Percentiles rank a stretch among this genome's conserved stretches.
phyloP scores from a whole-genome alignment of 2,797 vertebrate genomes.

The Bovichtus diacanthus region DNA sequence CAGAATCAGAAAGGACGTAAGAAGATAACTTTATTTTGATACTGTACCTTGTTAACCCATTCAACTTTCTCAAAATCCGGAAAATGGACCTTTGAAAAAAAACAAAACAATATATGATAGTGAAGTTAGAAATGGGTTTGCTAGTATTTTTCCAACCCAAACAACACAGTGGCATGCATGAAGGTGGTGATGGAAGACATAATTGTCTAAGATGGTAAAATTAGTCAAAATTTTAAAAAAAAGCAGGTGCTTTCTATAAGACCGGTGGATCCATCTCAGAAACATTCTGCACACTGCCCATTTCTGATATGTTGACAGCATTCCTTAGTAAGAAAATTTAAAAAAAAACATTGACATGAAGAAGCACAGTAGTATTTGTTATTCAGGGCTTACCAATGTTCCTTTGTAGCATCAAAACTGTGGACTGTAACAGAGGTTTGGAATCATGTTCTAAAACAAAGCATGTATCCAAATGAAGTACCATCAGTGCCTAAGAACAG shows the following conservation, averaged over 20 bases:
- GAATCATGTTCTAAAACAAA: slow-evolving; percentile 20
- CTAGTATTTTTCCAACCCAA: neutral
- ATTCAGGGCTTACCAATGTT: slow-evolving; percentile 24
- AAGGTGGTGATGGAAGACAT: neutral
- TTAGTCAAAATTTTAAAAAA: neutral
- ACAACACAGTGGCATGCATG: slow-evolving; percentile 13
- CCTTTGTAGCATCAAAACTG: slow-evolving; percentile 29
- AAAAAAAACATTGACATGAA: neutral
- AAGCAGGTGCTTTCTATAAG: neutral
- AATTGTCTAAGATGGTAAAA: neutral
- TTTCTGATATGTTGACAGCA: slow-evolving; percentile 8
- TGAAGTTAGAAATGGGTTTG: neutral
- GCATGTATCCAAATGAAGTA: neutral
- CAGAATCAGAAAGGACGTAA: neutral
- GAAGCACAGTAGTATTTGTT: neutral
- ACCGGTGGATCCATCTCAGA: neutral
- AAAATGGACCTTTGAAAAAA: slow-evolving; percentile 88
- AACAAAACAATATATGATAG: neutral
- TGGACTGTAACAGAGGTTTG: slow-evolving; percentile 41
- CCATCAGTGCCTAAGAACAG: neutral
- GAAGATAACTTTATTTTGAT: slow-evolving; percentile 29
- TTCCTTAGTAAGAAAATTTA: neutral
- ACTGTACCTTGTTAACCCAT: slow-evolving; percentile 95
- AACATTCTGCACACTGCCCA: neutral
- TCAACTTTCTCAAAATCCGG: slow-evolving; percentile 92